Evolutionary conservation across 2,888 invertebrate species (phyloP).

Genomic region (Drosophila nr. medialis): DNA sequence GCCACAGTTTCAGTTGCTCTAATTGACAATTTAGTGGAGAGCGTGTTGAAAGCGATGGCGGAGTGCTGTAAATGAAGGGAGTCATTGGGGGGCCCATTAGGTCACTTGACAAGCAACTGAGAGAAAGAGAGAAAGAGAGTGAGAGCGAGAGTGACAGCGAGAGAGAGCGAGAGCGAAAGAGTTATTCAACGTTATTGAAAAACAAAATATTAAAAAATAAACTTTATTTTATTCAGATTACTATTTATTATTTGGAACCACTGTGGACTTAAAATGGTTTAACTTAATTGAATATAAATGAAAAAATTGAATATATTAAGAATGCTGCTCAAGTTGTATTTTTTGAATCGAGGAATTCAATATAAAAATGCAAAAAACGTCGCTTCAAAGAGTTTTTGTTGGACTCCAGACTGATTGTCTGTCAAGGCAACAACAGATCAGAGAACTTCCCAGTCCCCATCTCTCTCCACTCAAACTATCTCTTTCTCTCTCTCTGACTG

Average conservation of each 20-base stretch:
- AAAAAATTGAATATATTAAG: not conserved
- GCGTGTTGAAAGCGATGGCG: conserved; percentile 3
- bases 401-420: conserved; percentile 58
- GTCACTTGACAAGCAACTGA: conserved; percentile 5
- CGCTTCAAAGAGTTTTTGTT: not conserved
- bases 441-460: conserved; percentile 7
- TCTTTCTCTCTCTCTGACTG: not conserved
- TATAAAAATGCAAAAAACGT: not conserved
- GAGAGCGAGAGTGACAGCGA: not conserved
- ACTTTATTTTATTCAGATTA: not conserved
- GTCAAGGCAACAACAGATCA: conserved; percentile 7
- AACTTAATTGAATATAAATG: not conserved
- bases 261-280: not conserved
- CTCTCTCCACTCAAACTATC: not conserved
- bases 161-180: no score
- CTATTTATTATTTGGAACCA: not conserved
- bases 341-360: not conserved
- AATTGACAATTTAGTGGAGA: conserved; percentile 37
- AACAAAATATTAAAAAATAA: not conserved
- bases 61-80: no score
- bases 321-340: not conserved
- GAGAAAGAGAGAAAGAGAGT: not conserved
- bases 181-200: not conserved
- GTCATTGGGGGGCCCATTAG: conserved; percentile 12
- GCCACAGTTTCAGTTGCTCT: conserved; percentile 12